Percentiles rank a stretch among this genome's conserved stretches.
Evolutionary conservation across 2,888 invertebrate species (phyloP).

Genomic region (Ochropleura plecta): DNA sequence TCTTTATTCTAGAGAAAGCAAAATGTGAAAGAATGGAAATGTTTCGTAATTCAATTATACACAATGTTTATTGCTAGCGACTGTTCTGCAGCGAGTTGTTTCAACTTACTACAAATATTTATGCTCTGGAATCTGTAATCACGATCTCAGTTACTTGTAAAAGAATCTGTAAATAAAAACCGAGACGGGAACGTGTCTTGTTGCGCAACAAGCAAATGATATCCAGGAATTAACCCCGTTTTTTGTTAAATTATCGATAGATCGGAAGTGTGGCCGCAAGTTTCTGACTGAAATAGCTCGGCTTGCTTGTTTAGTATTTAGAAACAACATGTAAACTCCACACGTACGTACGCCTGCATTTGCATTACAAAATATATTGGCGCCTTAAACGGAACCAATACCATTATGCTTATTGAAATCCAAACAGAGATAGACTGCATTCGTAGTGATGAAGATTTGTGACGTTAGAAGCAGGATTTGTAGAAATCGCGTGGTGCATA

Average conservation of each 20-base stretch:
- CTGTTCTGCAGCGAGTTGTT: conserved; percentile 50
- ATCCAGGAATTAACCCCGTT: conserved; percentile 87
- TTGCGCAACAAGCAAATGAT: conserved; percentile 71
- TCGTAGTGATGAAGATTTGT: conserved; percentile 41
- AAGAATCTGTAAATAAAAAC: conserved; percentile 73
- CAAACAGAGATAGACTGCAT: conserved; percentile 57
- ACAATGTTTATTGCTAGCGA: conserved; percentile 49
- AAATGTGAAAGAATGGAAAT: conserved; percentile 17
- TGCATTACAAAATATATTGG: conserved; percentile 69
- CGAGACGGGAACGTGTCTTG: conserved; percentile 40
- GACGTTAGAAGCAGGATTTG: conserved; percentile 16
- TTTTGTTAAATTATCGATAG: conserved; percentile 82
- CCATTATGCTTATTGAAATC: conserved; percentile 62
- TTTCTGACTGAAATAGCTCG: conserved; percentile 75
- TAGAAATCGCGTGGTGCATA: conserved; percentile 11
- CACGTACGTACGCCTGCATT: conserved; percentile 66
- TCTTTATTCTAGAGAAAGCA: neutral
- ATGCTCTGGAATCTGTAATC: conserved; percentile 69
- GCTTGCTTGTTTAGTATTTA: conserved; percentile 71
- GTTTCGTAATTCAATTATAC: conserved; percentile 21
- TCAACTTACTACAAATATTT: conserved; percentile 70
- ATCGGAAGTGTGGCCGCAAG: conserved; percentile 75
- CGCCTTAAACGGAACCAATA: conserved; percentile 63
- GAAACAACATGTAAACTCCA: conserved; percentile 72
- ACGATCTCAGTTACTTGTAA: conserved; percentile 70